phyloP scores from a whole-genome alignment of 2,888 invertebrate genomes.

The Strigamia maritima region DNA sequence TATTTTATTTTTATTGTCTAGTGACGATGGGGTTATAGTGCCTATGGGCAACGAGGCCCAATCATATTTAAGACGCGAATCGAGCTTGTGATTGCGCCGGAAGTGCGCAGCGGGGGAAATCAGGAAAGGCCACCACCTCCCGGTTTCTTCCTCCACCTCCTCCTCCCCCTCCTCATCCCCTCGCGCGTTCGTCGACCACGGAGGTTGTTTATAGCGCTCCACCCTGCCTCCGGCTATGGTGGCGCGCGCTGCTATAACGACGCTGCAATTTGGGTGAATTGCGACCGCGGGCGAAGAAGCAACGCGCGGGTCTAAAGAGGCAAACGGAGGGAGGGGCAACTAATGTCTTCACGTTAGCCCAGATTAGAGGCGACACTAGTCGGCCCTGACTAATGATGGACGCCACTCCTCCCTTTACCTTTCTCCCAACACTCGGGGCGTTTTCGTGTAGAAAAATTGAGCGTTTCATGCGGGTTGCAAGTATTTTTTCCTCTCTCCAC shows the following conservation, averaged over 20 bases:
- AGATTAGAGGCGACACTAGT: slow-evolving; percentile 35
- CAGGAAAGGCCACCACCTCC: slow-evolving; percentile 27
- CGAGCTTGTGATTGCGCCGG: slow-evolving; percentile 29
- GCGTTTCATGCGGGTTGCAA: slow-evolving; percentile 8
- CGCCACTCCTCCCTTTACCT: slow-evolving; percentile 19
- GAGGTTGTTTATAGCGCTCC: slow-evolving; percentile 27
- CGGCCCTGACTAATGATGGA: slow-evolving; percentile 35
- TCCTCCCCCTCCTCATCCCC: not conserved
- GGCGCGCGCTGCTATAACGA: slow-evolving; percentile 33
- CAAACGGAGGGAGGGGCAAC: not conserved
- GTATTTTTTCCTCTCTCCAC: not conserved
- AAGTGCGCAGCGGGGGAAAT: slow-evolving; percentile 29
- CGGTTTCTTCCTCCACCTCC: not conserved
- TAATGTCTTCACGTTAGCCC: slow-evolving; percentile 37
- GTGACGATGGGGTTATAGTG: slow-evolving; percentile 26
- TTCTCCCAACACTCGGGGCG: not conserved
- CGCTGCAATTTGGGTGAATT: slow-evolving; percentile 35
- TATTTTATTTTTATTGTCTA: slow-evolving; percentile 9
- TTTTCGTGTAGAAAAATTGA: not conserved
- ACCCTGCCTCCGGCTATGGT: slow-evolving; percentile 30
- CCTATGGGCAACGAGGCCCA: slow-evolving; percentile 16
- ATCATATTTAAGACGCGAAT: slow-evolving; percentile 19
- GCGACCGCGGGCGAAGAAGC: slow-evolving; percentile 32
- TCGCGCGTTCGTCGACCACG: slow-evolving; percentile 20
- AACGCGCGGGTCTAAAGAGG: slow-evolving; percentile 26